Evolutionary conservation across 2,888 invertebrate genomes (phyloP), one percentile per base, ranked within the genome.

Genomic region (Microchrysa polita): DNA sequence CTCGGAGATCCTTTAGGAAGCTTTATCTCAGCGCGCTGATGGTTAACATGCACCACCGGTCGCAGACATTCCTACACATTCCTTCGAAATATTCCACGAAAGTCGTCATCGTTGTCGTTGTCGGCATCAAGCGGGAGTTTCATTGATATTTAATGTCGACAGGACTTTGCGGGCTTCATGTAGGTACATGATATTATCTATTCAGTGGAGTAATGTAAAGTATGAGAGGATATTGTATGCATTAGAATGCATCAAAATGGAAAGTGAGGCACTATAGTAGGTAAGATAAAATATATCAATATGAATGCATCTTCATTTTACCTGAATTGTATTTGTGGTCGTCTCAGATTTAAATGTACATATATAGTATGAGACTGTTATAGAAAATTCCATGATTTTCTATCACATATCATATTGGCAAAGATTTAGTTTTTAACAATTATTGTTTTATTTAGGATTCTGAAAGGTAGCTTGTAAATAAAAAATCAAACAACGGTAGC

Each of bases 101-200:
- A 34, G 27, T 34, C 2, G 4, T 48, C 10, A 7, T 48, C 48
- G 2, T 2, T 4, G 10, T 4, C 16, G 48, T n/a, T 4, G 48
- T n/a, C 16, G 48, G 12, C 48, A 48, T n/a, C 48, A 48, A n/a
- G 48, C 4, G 12, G 48, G 48, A 9, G 48, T 18, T 65, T 44
- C 65, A 65, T 65, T 65, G 65, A 44, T 60, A 63, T 63, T 63
- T 63, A 63, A 63, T 63, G 61, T 16, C 18, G 16, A 42, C 42
- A 63, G 12, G 61, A 63, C 5, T 42, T 27, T 34, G 60, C 34
- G 34, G 60, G 60, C 34, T 27, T 12, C 23, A 55, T 20, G 20
- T 55, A 16, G 5, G 16, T 7, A n/a, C 53, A 10, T 18, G 16
- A 55, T 2, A 20, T 55, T 20, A 18, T 55, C 10, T 55, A 20